Evolutionary conservation across 2,888 invertebrate genomes (phyloP), one percentile per base, ranked within the genome.

Genomic region (Hypolimnas misippus): DNA sequence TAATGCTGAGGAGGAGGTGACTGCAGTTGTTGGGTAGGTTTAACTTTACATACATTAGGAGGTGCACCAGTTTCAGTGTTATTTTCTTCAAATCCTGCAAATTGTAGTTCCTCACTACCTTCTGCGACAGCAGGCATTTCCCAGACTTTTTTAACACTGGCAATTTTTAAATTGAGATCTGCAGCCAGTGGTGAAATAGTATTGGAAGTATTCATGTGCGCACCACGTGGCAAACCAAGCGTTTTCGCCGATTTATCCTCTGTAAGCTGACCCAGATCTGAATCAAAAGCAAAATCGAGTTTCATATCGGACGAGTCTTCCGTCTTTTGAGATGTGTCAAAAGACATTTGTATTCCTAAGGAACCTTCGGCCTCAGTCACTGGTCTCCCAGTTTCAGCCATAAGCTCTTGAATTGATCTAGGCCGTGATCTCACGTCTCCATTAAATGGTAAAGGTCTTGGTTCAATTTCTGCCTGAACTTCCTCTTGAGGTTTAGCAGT

Each of bases 101-200:
- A 91, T 73, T 89, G 86, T 75, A 83, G 84, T 84, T 81, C 94
- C 87, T 81, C 93, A 73, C 73, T 89, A 74, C 79, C 93, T 75
- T 95, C 95, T 17, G 93, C 93, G 16, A 94, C 95, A 0, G 95
- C 94, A 14, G 95, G 94, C 95, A 95, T 95, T 77, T 97, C 97
- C 97, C 97, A 97, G 16, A 96, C 96, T 76, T 96, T 97, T 86
- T 98, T 98, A 49, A 98, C 98, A 69, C 97, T 97, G 38, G 97
- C 97, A 74, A 98, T 98, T 92, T 98, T 98, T 89, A 97, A 94
- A 89, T 97, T 97, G 71, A 98, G 94, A 86, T 98, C 98, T 40
- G 97, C 97, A 40, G 97, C 96, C 69, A 96, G 94, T 16, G 95
- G 95, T 10, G 96, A 96, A 73, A 96, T 96, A 8, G 95, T 95